phyloP scores from a whole-genome alignment of 2,888 invertebrate species.

The Parnassius apollo region DNA sequence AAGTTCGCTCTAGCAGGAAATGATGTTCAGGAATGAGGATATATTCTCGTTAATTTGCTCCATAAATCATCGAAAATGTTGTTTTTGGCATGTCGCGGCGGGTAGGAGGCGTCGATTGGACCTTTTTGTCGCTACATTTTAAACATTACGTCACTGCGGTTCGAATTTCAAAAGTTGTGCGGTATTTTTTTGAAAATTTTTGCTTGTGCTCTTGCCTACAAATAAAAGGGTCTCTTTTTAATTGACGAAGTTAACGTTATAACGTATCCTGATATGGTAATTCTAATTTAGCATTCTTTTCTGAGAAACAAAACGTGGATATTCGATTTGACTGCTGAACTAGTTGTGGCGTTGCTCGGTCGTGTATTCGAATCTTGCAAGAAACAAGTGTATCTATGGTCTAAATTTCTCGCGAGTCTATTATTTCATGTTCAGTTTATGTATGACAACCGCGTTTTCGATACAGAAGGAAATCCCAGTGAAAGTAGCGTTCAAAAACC shows the following conservation, averaged over 20 bases:
- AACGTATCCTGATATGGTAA: background rate
- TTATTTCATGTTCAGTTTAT: too few relatives aligned
- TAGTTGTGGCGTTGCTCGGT: too few relatives aligned
- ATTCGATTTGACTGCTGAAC: too few relatives aligned
- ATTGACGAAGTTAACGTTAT: background rate
- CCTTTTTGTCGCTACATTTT: conserved; percentile 62
- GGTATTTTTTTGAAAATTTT: conserved; percentile 38
- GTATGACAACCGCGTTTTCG: too few relatives aligned
- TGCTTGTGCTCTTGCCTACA: background rate
- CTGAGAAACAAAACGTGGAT: too few relatives aligned
- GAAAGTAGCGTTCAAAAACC: too few relatives aligned
- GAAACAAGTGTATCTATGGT: too few relatives aligned
- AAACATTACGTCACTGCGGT: conserved; percentile 47
- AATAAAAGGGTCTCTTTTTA: background rate
- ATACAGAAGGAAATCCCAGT: too few relatives aligned
- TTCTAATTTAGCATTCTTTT: too few relatives aligned
- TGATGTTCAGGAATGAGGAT: conserved; percentile 79
- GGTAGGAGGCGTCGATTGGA: conserved; percentile 48
- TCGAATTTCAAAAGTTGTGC: conserved; percentile 60
- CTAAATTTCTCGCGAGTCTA: too few relatives aligned
- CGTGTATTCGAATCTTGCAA: too few relatives aligned
- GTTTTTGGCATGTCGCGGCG: conserved; percentile 57
- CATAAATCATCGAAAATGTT: conserved; percentile 80
- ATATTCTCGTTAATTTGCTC: conserved; percentile 79
- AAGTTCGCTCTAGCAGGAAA: conserved; percentile 77